phyloP scores from a whole-genome alignment of 2,888 invertebrate species.

The Drosophila nr. perissopoda region DNA sequence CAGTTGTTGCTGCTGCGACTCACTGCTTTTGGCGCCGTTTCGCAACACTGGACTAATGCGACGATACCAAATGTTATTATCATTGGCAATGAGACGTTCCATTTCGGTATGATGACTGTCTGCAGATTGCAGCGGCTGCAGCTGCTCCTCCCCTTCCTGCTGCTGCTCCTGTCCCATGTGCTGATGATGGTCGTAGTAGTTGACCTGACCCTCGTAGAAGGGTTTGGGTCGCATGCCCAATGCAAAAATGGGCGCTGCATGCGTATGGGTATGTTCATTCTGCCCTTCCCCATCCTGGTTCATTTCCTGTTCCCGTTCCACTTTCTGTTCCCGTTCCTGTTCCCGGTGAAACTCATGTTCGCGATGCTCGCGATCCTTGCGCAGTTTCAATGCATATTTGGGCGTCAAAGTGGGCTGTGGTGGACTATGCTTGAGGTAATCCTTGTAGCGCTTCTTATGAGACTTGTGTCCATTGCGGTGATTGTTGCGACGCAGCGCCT shows the following conservation, averaged over 20 bases:
- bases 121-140: constrained; percentile 36
- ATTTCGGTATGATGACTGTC: constrained; percentile 53
- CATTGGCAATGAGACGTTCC: constrained; percentile 65
- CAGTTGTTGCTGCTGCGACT: constrained; percentile 38
- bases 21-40: constrained; percentile 65
- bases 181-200: constrained; percentile 78
- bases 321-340: constrained; percentile 17
- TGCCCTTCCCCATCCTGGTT: not conserved
- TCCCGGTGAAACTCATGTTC: constrained; percentile 12
- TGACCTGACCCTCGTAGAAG: constrained; percentile 83
- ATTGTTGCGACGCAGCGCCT: constrained; percentile 77
- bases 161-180: constrained; percentile 4
- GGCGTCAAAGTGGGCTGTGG: constrained; percentile 16
- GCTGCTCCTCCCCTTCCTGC: constrained; percentile 1
- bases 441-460: constrained; percentile 83
- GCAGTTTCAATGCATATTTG: constrained; percentile 42
- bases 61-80: constrained; percentile 77
- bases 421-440: constrained; percentile 68
- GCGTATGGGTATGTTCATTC: constrained; percentile 11
- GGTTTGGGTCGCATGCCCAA: constrained; percentile 63
- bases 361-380: constrained; percentile 32
- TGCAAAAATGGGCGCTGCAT: constrained; percentile 55
- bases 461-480: constrained; percentile 82
- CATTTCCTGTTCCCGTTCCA: constrained; percentile 12
- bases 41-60: constrained; percentile 75